Percentiles rank a stretch among this genome's conserved stretches.
Conservation (phyloP, 2,888 invertebrate species). For the Hyppa rectilinea region DNA sequence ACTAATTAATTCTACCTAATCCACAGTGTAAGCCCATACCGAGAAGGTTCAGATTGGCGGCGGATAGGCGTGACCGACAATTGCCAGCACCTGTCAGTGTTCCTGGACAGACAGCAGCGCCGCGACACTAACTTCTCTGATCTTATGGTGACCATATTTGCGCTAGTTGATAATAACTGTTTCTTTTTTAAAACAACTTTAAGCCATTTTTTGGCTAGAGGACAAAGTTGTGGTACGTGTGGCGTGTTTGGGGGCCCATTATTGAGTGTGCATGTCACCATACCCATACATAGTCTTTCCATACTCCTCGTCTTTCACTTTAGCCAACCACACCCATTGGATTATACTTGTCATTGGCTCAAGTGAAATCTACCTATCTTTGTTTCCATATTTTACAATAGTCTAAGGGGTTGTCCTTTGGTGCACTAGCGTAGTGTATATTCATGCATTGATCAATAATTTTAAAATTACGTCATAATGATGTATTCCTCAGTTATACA, state of each 20-base stretch:
- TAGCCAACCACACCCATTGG: no score
- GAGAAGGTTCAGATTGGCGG: conserved; percentile 87
- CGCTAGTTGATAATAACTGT: not conserved
- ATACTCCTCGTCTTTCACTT: no score
- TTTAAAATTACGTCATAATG: no score
- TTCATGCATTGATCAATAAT: no score
- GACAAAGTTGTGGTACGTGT: not conserved
- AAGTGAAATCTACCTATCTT: no score
- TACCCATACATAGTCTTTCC: no score
- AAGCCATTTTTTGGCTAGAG: not conserved
- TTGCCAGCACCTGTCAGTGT: conserved; percentile 90
- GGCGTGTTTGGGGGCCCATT: no score
- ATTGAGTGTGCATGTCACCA: no score
- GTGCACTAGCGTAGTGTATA: no score
- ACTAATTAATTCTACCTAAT: not conserved
- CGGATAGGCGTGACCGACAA: conserved; percentile 90
- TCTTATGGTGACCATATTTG: conserved; percentile 71
- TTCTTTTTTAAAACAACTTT: not conserved
- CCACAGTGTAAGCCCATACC: conserved; percentile 75
- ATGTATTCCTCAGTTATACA: conserved; percentile 73
- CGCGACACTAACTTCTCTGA: conserved; percentile 71
- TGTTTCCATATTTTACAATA: no score
- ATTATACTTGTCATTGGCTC: no score
- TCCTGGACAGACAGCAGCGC: conserved; percentile 83
- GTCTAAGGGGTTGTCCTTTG: no score